Evolutionary conservation across 2,113 vertebrate species (phyloP).

Genomic region (Nicator chloris): DNA sequence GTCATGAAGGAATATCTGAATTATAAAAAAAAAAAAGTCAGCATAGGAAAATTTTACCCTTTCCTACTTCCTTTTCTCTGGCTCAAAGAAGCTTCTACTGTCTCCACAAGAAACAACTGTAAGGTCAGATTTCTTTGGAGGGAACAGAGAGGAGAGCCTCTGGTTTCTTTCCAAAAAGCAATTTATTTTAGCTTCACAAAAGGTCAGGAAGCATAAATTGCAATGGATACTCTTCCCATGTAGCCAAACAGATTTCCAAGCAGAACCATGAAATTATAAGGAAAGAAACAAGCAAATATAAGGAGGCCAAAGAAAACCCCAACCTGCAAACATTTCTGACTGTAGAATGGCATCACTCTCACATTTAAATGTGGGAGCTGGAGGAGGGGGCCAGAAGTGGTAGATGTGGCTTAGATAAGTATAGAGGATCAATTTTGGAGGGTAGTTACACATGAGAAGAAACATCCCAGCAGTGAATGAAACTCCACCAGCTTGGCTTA

Average conservation of each 20-base stretch:
- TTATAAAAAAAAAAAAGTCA: background rate
- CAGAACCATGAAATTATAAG: background rate
- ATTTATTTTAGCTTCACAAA: constrained; percentile 34
- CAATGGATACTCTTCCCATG: background rate
- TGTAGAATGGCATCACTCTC: background rate
- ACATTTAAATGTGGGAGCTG: background rate
- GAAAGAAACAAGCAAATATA: background rate
- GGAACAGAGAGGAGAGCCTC: background rate
- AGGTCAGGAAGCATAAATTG: constrained; percentile 27
- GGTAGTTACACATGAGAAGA: background rate
- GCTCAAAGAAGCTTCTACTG: background rate
- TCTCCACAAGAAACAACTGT: background rate
- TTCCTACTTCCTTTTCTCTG: background rate
- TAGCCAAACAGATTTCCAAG: background rate
- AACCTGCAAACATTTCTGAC: background rate
- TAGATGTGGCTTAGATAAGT: background rate
- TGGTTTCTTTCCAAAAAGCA: constrained; percentile 18
- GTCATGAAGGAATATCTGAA: background rate
- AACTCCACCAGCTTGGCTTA: background rate
- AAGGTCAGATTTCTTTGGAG: constrained; percentile 14
- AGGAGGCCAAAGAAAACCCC: background rate
- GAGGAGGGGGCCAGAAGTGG: rapidly evolving
- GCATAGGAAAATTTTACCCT: background rate
- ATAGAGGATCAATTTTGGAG: background rate
- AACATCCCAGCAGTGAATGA: background rate